Percentiles rank a stretch among this genome's conserved stretches.
These are phyloP conservation scores for Dufourea novaeangliae DNA, from an alignment of 1,140 invertebrate species.

Conservation along the genomic window DNA sequence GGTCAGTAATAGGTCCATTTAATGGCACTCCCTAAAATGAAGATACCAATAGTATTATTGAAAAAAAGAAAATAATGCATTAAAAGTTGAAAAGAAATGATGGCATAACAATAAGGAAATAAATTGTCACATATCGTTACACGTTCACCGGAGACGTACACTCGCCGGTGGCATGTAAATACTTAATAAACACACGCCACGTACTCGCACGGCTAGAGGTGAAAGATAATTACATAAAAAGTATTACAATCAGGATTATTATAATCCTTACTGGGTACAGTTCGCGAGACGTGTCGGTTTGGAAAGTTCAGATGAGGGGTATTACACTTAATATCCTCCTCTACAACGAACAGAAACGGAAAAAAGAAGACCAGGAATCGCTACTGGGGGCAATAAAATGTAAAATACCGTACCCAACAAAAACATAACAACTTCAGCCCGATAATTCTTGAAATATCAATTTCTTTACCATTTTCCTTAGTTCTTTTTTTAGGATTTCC, in stretches of 20 bases:
- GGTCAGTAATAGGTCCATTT: too few relatives aligned
- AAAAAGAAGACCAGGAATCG: background rate
- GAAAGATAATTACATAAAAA: constrained; percentile 27
- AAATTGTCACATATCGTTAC: background rate
- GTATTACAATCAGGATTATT: constrained; percentile 39
- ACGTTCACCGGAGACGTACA: background rate
- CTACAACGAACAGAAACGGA: background rate
- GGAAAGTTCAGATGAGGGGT: background rate
- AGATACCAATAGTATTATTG: too few relatives aligned
- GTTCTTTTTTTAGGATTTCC: too few relatives aligned
- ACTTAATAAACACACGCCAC: constrained; percentile 24
- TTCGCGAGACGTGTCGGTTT: background rate
- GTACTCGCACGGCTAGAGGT: background rate
- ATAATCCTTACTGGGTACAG: constrained; percentile 3
- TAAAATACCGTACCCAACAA: background rate
- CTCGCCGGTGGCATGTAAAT: too few relatives aligned
- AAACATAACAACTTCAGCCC: too few relatives aligned
- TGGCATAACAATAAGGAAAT: background rate
- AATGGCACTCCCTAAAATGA: too few relatives aligned
- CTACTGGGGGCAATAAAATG: background rate
- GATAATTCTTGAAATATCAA: too few relatives aligned
- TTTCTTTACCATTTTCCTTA: too few relatives aligned
- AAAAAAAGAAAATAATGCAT: too few relatives aligned
- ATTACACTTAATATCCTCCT: background rate
- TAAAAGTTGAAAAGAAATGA: background rate